Conservation (phyloP, 2,888 invertebrate genomes). For the Dicranocentrus wangi region DNA sequence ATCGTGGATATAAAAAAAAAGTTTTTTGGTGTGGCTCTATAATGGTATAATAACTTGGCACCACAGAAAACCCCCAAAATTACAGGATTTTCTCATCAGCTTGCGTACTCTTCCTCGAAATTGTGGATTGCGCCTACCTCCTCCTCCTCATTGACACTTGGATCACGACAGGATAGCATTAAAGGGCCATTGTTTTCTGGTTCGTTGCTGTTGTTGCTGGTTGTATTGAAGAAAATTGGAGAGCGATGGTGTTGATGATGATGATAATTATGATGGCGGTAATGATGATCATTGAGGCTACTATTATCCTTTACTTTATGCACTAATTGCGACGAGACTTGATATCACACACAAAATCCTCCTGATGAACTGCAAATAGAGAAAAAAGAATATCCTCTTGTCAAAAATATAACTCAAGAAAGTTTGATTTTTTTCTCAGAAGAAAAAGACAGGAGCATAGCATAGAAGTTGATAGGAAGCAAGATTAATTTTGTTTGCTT, state of each 20-base stretch:
- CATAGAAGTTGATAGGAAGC: background rate
- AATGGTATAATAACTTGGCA: too few relatives aligned
- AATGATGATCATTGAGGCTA: conserved; percentile 62
- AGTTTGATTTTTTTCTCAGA: too few relatives aligned
- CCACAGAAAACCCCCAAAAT: background rate
- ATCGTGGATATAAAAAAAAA: background rate
- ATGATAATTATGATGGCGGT: conserved; percentile 9
- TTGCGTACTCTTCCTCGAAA: background rate
- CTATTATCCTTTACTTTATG: conserved; percentile 67
- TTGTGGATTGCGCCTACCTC: conserved; percentile 24
- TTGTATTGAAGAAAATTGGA: conserved; percentile 31
- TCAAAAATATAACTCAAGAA: conserved; percentile 7
- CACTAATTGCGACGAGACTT: conserved; percentile 71
- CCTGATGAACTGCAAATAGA: conserved; percentile 72
- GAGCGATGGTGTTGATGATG: conserved; percentile 33
- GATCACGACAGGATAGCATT: conserved; percentile 39
- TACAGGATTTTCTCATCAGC: conserved; percentile 2
- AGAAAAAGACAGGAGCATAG: too few relatives aligned
- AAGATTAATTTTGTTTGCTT: conserved; percentile 28
- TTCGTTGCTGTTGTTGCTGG: conserved; percentile 20
- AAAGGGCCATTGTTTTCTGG: background rate
- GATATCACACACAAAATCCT: conserved; percentile 73
- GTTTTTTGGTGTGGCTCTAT: too few relatives aligned
- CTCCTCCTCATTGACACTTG: conserved; percentile 54
- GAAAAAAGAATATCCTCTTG: conserved; percentile 48